phyloP scores from a whole-genome alignment of 2,113 vertebrate genomes.

The Pavo muticus region DNA sequence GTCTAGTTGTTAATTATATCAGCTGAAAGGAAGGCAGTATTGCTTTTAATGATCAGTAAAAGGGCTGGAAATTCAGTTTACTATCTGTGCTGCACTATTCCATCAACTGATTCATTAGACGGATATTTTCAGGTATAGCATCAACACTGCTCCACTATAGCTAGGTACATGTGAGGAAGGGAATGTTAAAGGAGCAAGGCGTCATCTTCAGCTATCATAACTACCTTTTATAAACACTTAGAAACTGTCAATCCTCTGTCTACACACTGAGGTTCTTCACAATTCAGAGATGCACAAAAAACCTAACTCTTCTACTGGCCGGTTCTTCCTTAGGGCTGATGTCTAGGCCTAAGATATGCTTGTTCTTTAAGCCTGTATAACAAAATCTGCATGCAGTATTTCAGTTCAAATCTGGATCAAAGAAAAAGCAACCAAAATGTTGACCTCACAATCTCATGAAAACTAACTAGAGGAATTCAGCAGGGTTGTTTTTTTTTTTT shows the following conservation, averaged over 20 bases:
- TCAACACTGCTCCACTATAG: background rate
- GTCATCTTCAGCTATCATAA: background rate
- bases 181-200: background rate
- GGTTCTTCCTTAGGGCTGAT: background rate
- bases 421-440: background rate
- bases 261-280: background rate
- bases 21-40: slow-evolving; percentile 21
- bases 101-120: background rate
- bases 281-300: background rate
- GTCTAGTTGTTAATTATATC: background rate
- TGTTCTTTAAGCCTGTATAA: background rate
- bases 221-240: background rate
- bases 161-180: background rate
- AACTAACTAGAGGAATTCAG: slow-evolving; percentile 20
- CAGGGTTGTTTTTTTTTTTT: background rate
- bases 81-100: background rate
- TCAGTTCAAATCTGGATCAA: background rate
- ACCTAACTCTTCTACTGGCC: background rate
- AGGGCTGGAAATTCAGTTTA: background rate
- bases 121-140: background rate
- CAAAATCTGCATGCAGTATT: background rate
- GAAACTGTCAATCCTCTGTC: background rate
- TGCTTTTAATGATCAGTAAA: background rate
- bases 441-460: background rate
- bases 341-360: background rate